Evolutionary conservation across 2,888 invertebrate species (phyloP).

Genomic region (Siphlonurus alternatus): DNA sequence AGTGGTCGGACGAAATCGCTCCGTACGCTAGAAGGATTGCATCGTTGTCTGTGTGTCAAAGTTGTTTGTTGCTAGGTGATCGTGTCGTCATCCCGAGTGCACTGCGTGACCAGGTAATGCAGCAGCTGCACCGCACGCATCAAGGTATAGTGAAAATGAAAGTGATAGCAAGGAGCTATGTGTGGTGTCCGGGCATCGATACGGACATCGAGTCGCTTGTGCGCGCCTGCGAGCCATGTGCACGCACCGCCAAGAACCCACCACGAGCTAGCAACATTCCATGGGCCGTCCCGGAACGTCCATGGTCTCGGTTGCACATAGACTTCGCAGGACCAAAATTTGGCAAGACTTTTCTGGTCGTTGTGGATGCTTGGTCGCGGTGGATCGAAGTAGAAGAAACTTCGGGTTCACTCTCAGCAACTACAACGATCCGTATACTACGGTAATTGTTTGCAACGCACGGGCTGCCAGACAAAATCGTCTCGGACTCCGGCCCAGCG

Average conservation of each 20-base stretch:
- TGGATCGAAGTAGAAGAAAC: slow-evolving; percentile 7
- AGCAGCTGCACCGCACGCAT: slow-evolving; percentile 11
- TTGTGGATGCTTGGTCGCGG: slow-evolving; percentile 5
- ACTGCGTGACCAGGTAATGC: slow-evolving; percentile 9
- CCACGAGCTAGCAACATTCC: slow-evolving; percentile 10
- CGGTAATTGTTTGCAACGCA: neutral
- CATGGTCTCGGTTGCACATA: slow-evolving; percentile 6
- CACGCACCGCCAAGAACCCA: slow-evolving; percentile 11
- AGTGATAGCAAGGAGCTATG: too few relatives aligned
- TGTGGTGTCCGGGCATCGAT: slow-evolving; percentile 13
- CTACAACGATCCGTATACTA: neutral
- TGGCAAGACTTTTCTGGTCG: neutral
- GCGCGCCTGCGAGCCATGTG: slow-evolving; percentile 12
- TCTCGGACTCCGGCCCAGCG: slow-evolving; percentile 7
- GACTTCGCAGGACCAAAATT: slow-evolving; percentile 7
- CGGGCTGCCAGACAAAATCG: slow-evolving; percentile 5
- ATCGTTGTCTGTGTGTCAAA: neutral
- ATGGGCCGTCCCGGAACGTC: slow-evolving; percentile 1
- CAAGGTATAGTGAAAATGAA: slow-evolving; percentile 12
- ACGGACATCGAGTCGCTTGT: neutral
- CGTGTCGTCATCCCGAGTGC: slow-evolving; percentile 12
- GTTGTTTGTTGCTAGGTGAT: slow-evolving; percentile 5
- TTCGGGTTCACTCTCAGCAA: neutral
- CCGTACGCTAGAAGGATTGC: neutral
- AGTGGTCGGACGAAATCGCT: neutral